Conservation (phyloP, 1,140 invertebrate genomes). For the Neotoxoptera formosana region DNA sequence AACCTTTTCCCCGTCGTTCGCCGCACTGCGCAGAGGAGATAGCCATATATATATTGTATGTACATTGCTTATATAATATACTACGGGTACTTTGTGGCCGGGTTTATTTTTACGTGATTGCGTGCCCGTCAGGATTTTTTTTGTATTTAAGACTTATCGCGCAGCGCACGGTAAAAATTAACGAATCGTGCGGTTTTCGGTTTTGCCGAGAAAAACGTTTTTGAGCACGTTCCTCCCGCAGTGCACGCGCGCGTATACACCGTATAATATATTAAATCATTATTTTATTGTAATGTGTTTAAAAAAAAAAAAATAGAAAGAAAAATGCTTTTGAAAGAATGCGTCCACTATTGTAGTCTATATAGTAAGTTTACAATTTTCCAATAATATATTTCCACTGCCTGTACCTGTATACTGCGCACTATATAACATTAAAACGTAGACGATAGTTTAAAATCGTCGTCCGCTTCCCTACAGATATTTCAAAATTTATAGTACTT, state of each 20-base stretch:
- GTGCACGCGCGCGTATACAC: background rate
- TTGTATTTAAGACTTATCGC: conserved; percentile 3
- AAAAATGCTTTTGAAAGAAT: background rate
- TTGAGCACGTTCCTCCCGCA: conserved; percentile 1
- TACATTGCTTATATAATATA: background rate
- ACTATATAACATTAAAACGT: background rate
- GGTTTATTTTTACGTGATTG: background rate
- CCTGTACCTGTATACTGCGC: background rate
- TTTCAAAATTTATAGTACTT: background rate
- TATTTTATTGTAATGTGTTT: background rate
- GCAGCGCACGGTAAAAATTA: background rate
- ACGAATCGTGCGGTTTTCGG: conserved; percentile 20
- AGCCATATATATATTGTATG: background rate
- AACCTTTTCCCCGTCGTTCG: background rate
- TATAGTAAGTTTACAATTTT: background rate
- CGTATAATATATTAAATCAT: conserved; percentile 14
- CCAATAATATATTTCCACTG: background rate
- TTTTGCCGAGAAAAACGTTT: conserved; percentile 32
- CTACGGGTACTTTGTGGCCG: background rate
- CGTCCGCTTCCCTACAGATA: background rate
- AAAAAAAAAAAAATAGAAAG: too few species aligned
- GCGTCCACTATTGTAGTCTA: background rate
- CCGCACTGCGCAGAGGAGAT: background rate
- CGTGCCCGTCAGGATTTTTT: conserved; percentile 7
- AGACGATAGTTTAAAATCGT: background rate